Conservation (phyloP, 2,113 vertebrate species). For the Macquaria australasica region DNA sequence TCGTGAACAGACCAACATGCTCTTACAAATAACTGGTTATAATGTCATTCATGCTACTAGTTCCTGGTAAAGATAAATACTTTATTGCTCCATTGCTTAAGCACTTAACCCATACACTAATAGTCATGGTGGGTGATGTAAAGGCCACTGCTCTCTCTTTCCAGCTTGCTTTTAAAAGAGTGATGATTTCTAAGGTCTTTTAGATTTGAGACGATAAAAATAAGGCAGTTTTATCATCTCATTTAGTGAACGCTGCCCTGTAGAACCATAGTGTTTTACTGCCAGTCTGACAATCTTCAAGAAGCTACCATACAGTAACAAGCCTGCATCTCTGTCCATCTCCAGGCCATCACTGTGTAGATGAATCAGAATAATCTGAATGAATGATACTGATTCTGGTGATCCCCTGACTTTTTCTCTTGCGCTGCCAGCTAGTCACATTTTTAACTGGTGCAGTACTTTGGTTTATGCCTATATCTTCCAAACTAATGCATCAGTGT, state of each 20-base stretch:
- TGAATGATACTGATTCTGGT: neutral
- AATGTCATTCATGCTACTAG: neutral
- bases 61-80: neutral
- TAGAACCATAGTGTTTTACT: neutral
- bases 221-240: neutral
- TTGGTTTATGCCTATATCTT: too few relatives aligned
- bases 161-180: neutral
- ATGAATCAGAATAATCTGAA: neutral
- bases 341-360: conserved; percentile 10
- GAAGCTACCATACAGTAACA: neutral
- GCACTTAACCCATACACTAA: neutral
- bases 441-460: too few relatives aligned
- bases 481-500: too few relatives aligned
- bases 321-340: neutral
- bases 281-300: neutral
- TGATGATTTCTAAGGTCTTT: too few relatives aligned
- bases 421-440: neutral
- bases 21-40: too few relatives aligned
- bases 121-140: neutral
- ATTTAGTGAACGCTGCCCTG: neutral
- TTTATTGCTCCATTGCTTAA: neutral
- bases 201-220: neutral
- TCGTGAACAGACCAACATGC: neutral
- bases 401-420: neutral
- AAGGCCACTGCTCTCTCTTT: neutral